A percentile compares a stretch with the other conserved stretches of the same genome.
phyloP scores from a whole-genome alignment of 2,113 vertebrate species.

The Sander vitreus region DNA sequence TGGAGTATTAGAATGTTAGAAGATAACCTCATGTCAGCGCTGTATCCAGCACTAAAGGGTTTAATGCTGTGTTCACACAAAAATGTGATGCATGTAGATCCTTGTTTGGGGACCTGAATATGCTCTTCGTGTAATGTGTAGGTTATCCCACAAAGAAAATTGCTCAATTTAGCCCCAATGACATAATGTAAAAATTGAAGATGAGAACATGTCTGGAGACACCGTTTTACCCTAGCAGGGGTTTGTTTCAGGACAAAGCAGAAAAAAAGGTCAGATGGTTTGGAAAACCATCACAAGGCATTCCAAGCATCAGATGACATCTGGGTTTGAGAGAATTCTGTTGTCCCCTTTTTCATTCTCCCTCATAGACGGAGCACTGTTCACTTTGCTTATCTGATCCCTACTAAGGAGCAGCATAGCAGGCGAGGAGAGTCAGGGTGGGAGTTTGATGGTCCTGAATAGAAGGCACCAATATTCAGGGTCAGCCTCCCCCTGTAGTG shows the following conservation, averaged over 20 bases:
- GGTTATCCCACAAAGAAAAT: background rate
- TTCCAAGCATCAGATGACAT: slow-evolving; percentile 50
- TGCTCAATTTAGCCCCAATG: background rate
- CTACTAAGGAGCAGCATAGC: background rate
- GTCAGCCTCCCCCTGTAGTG: background rate
- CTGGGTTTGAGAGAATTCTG: slow-evolving; percentile 36
- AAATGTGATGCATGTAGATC: background rate
- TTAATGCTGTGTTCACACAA: no score
- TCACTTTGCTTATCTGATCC: slow-evolving; percentile 67
- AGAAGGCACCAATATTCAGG: background rate
- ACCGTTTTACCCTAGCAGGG: slow-evolving; percentile 16
- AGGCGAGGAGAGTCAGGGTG: slow-evolving; percentile 3
- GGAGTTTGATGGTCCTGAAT: background rate
- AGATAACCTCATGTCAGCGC: background rate
- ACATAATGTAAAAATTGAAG: background rate
- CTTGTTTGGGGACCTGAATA: background rate
- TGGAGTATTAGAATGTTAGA: background rate
- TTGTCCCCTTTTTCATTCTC: slow-evolving; percentile 9
- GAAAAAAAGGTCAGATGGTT: slow-evolving; percentile 30
- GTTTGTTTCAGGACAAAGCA: slow-evolving; percentile 44
- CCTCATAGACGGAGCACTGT: slow-evolving; percentile 51
- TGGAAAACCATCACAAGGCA: slow-evolving; percentile 38
- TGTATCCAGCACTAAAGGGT: no score
- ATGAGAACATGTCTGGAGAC: slow-evolving; percentile 43
- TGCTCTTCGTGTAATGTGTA: background rate